Evolutionary conservation across 2,888 invertebrate species (phyloP), one percentile per base, ranked within the genome.

Genomic region (Drosophila picticornis): DNA sequence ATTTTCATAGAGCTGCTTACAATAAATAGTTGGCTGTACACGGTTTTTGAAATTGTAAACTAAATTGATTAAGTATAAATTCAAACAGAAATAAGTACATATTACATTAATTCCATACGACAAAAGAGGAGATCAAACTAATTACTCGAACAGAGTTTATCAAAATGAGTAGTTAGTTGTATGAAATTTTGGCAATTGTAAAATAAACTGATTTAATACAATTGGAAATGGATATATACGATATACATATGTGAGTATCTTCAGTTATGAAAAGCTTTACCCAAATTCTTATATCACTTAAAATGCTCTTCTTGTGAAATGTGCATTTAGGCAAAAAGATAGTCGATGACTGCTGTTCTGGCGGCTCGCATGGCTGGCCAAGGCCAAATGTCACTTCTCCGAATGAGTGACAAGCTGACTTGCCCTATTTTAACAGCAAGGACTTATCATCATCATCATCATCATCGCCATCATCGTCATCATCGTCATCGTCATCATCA

Each of bases 321-420:
- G 46, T 38, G 38, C 13, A n/a, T 46, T 32, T 59, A 22, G 38
- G 19, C 43, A 48, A 27, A 29, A 19, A 32, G 27, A 52, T 13
- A 32, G 61, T 29, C 38, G 34, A 10, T 29, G 9, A 56, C 22
- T 38, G 16, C n/a, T 31, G 4, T 5, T 25, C 2, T 32, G 48
- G 50, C 55, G 22, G 40, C 22, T 25, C 60, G 40, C 58, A 52
- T 64, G 40, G 34, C 16, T 16, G 34, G 43, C 48, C 58, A 63
- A 64, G 51, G 75, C 38, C 81, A 69, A 75, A 53, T 58, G 58
- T 46, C 63, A 80, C 51, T 76, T 59, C 61, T 25, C 60, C 68
- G 64, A 74, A 32, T 64, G 66, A 56, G 62, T 60, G 78, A 63
- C 78, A 32, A 72, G 57, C 69, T 38, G 58, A 65, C 29, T 62